A percentile compares a stretch with the other conserved stretches of the same genome.
Evolutionary conservation across 2,113 vertebrate species (phyloP).

Genomic region (Lepidothrix coronata): DNA sequence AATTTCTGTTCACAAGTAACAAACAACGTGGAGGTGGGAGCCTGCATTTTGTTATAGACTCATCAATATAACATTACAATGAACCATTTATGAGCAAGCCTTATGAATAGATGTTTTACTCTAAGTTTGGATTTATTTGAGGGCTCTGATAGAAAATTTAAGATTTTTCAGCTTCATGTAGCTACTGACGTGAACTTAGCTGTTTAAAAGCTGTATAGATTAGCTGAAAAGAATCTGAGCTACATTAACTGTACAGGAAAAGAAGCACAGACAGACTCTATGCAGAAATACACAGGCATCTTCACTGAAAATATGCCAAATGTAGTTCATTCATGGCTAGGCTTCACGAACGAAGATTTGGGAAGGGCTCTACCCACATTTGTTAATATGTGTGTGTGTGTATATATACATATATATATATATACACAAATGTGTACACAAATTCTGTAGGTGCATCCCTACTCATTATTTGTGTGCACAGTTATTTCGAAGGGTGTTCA

Average conservation of each 20-base stretch:
- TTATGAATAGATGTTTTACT: not conserved
- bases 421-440: not conserved
- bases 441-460: not conserved
- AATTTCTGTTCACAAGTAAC: not conserved
- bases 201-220: not conserved
- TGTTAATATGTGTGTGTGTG: too few species aligned
- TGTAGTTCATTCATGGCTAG: too few species aligned
- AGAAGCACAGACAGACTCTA: not conserved
- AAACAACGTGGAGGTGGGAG: not conserved
- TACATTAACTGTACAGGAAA: not conserved
- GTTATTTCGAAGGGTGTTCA: not conserved
- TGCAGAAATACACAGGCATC: not conserved
- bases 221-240: not conserved
- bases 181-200: not conserved
- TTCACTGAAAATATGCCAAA: not conserved
- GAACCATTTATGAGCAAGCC: not conserved
- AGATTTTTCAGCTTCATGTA: not conserved
- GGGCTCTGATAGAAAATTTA: not conserved
- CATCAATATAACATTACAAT: not conserved
- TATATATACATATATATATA: rapidly evolving
- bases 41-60: not conserved
- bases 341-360: too few species aligned
- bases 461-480: not conserved
- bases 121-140: not conserved
- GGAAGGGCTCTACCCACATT: too few species aligned